Conservation (phyloP, 2,797 vertebrate genomes). For the Prunella strophiata region DNA sequence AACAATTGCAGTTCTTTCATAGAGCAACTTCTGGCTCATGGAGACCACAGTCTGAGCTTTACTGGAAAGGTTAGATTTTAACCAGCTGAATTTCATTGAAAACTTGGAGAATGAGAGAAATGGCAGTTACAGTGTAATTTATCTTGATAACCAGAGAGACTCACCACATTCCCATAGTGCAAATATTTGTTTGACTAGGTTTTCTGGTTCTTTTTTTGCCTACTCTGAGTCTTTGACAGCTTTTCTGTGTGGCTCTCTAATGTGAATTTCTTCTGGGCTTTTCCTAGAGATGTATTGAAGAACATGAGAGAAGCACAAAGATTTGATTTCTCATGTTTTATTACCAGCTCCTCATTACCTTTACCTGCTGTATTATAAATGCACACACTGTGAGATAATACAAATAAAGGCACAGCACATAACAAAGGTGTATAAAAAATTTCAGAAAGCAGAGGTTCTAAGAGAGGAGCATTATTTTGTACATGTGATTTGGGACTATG, state of each 20-base stretch:
- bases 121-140: constrained; percentile 15
- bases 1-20: background rate
- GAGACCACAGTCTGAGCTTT: background rate
- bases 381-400: background rate
- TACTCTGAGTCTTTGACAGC: background rate
- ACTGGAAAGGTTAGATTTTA: background rate
- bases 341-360: background rate
- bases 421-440: background rate
- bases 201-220: constrained; percentile 3
- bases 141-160: constrained; percentile 14
- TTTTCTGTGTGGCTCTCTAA: background rate
- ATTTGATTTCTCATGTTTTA: background rate
- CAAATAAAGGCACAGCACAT: background rate
- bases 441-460: background rate
- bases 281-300: background rate
- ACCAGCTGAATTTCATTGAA: constrained; percentile 9
- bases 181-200: constrained; percentile 16
- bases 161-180: background rate
- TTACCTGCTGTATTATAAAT: background rate
- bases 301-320: background rate
- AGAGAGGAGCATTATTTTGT: background rate
- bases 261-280: background rate
- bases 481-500: background rate
- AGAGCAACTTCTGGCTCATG: background rate
- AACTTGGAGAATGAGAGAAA: background rate